phyloP scores from a whole-genome alignment of 1,140 invertebrate species.

The Pristionchus pacificus region DNA sequence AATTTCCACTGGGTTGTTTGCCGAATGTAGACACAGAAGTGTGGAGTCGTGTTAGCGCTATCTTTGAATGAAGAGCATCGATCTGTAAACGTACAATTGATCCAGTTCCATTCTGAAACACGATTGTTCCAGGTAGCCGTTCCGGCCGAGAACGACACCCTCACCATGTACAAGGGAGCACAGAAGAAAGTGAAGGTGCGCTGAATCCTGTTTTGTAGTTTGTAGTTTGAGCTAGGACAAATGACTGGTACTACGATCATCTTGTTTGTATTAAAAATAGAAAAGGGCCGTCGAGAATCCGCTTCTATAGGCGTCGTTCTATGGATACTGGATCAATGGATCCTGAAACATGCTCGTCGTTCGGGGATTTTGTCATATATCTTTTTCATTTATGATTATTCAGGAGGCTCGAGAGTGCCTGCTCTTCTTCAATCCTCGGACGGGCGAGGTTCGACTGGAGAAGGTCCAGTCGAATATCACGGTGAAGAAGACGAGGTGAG shows the following conservation, averaged over 20 bases:
- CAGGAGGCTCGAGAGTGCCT: slow-evolving; percentile 17
- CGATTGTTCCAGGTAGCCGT: slow-evolving; percentile 22
- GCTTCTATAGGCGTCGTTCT: no score
- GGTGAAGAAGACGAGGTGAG: slow-evolving; percentile 31
- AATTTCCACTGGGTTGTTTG: not conserved
- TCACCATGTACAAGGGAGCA: slow-evolving; percentile 36
- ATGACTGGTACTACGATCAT: no score
- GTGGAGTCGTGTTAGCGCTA: not conserved
- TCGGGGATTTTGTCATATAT: no score
- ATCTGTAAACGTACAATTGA: slow-evolving; percentile 6
- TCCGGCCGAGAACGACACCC: slow-evolving; percentile 27
- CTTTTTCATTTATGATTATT: no score
- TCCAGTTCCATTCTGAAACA: not conserved
- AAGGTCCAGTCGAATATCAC: slow-evolving; percentile 30
- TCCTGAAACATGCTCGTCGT: no score
- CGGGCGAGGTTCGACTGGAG: slow-evolving; percentile 28
- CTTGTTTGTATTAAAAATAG: no score
- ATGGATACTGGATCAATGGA: no score
- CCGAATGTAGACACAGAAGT: not conserved
- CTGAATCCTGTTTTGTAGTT: no score
- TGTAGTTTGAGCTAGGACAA: no score
- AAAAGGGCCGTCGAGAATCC: no score
- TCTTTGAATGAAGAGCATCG: no score
- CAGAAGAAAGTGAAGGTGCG: slow-evolving; percentile 23
- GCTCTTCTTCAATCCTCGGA: slow-evolving; percentile 34